Evolutionary conservation across 2,113 vertebrate species (phyloP), one percentile per base, ranked within the genome.

Genomic region (Melierax canorus): DNA sequence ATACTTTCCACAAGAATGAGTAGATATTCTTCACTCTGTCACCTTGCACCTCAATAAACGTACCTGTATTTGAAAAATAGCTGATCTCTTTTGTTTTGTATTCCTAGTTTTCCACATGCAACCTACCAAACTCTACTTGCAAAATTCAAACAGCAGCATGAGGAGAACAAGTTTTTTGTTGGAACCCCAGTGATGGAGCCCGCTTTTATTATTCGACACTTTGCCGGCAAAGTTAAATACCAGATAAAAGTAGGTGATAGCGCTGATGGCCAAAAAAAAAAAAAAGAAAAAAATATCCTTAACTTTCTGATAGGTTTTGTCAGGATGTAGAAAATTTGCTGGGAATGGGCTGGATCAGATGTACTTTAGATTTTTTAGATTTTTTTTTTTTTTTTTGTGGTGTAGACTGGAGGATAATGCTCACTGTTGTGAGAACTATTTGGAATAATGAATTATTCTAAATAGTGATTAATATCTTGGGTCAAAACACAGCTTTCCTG

Each of bases 131-230:
- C 99, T 10, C 98, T 99, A 48, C 98, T 99, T 78, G 99, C 99
- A 73, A 99, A 99, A 96, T 99, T 99, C 96, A 99, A 99, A 88
- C 99, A 99, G 98, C 99, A 99, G 95, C 99, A 99, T 4, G 99
- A 99, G 72, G 99, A 99, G 45, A 99, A 99, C 96, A 98, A 98
- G 64, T 99, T 99, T 94, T 99, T 99, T 98, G 98, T 99, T 4
- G 98, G 98, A 90, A 99, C 99, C 6, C 98, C 99, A 0, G 99
- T 99, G 91, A 98, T 99, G 99, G 99, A 99, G 86, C 99, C 99
- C 0, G 99, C 99, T 4, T 99, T 99, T 51, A 99, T 99, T 96
- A 99, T 99, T 88, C 99, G 97, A 79, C 99, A 99, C 97, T 99
- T 99, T 77, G 99, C 99, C 6, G 99, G 99, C 36, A 99, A 98